Base-by-base conservation (phyloP, 2,797 vertebrate species). In the Micromesistius poutassou region DNA sequence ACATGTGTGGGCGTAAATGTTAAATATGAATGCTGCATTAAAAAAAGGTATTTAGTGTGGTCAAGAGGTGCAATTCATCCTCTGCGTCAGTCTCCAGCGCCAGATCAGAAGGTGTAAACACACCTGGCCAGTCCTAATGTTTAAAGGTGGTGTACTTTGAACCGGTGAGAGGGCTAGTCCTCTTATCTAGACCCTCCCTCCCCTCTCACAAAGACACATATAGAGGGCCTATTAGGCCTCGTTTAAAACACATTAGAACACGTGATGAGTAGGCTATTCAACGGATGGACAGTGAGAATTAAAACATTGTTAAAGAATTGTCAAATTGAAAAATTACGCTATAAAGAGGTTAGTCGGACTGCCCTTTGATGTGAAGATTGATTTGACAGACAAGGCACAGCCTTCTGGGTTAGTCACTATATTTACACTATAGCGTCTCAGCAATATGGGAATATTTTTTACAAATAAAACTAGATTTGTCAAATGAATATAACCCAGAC, bases 51-150 rank as follows among this genome's bases (percentile, higher is more conserved):
- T 28, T 68, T 30, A 68, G 25, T 68, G 4, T 68, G 62, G 62
- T 68, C n/a, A 28, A 68, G 8, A 68, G n/a, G n/a, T 28, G 62
- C 10, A 13, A 62, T 25, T 25, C 55, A 62, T 62, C 55, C 55
- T 7, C n/a, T 68, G 62, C 14, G 38, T 10, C 22, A 55, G 62
- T 30, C 30, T 71, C 68, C 68, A 71, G 25, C 66, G 66, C n/a
- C 66, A 82, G 79, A 87, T 81, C 87, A 89, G 78, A 84, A 90
- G 93, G 88, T 89, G 92, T 84, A 94, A 94, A 94, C 92, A 94
- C 68, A 75, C 80, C 86, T 85, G 85, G 82, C 89, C 72, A 81
- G 88, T 90, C 89, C 87, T 75, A 77, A 80, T 82, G 76, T 76
- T 86, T 77, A 81, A 82, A 86, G 88, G 82, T 77, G 77, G 78